A percentile compares a stretch with the other conserved stretches of the same genome.
Evolutionary conservation across 2,888 invertebrate genomes (phyloP).

Genomic region (Pinctada fucata): DNA sequence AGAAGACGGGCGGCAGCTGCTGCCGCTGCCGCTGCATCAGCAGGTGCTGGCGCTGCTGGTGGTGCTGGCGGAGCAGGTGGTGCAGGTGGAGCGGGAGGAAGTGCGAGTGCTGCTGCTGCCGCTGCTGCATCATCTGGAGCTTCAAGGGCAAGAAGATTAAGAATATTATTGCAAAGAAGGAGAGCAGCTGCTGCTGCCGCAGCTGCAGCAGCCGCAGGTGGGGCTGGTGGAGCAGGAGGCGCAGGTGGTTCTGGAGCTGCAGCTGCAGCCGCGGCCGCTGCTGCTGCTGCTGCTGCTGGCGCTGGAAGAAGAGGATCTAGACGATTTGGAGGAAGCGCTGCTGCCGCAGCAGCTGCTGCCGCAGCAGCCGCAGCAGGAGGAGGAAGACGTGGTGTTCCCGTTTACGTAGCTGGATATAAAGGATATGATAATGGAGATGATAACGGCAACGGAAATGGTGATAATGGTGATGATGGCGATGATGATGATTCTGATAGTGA

Average conservation of each 20-base stretch:
- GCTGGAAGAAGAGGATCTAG: background rate
- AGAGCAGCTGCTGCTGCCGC: background rate
- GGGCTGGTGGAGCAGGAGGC: background rate
- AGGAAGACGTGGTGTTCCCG: slow-evolving; percentile 1
- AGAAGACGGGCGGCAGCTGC: background rate
- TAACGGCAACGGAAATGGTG: background rate
- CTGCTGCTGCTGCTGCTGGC: background rate
- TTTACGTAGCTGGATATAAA: background rate
- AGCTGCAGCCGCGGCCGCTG: background rate
- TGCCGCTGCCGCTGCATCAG: background rate
- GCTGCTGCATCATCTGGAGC: background rate
- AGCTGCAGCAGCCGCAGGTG: slow-evolving; percentile 2
- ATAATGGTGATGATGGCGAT: background rate
- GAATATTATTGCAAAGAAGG: background rate
- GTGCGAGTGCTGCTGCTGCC: background rate
- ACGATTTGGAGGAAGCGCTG: background rate
- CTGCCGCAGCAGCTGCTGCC: slow-evolving; percentile 7
- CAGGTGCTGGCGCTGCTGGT: background rate
- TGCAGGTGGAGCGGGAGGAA: background rate
- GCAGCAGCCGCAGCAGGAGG: slow-evolving; percentile 4
- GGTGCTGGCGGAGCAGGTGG: no score
- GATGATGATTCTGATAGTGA: background rate
- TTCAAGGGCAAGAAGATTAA: background rate
- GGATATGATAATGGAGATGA: background rate
- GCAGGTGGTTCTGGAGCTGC: background rate